Conservation (phyloP, 2,888 invertebrate genomes). For the Lymantria dispar region DNA sequence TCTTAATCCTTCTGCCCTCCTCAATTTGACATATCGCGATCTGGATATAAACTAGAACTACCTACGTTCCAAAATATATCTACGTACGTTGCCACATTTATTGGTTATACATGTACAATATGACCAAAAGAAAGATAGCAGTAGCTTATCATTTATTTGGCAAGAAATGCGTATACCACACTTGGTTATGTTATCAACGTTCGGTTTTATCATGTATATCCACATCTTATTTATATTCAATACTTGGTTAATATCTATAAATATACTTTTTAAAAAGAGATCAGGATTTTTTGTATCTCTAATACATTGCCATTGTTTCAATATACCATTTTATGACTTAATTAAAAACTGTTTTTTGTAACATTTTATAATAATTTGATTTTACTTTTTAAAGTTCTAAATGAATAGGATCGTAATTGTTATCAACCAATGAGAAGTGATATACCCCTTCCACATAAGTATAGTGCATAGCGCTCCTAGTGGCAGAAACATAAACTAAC, state of each 20-base stretch:
- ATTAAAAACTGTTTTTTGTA: not conserved
- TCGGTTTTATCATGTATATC: conserved; percentile 35
- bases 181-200: conserved; percentile 51
- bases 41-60: not conserved
- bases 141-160: conserved; percentile 17
- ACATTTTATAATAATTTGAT: not conserved
- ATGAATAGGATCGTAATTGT: conserved; percentile 52
- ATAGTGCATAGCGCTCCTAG: conserved; percentile 76
- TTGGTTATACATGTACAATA: conserved; percentile 46
- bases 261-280: not conserved
- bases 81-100: conserved; percentile 36
- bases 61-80: not conserved
- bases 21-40: conserved; percentile 4
- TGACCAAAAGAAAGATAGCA: conserved; percentile 32
- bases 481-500: conserved; percentile 74
- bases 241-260: not conserved
- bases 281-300: not conserved
- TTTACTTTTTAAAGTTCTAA: conserved; percentile 7
- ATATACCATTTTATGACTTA: not conserved
- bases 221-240: too few relatives aligned
- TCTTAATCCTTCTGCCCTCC: conserved; percentile 25
- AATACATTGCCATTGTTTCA: not conserved
- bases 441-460: conserved; percentile 53
- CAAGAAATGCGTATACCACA: conserved; percentile 23
- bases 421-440: conserved; percentile 50